Conservation (phyloP, 2,888 invertebrate species). For the Scaeva pyrastri region DNA sequence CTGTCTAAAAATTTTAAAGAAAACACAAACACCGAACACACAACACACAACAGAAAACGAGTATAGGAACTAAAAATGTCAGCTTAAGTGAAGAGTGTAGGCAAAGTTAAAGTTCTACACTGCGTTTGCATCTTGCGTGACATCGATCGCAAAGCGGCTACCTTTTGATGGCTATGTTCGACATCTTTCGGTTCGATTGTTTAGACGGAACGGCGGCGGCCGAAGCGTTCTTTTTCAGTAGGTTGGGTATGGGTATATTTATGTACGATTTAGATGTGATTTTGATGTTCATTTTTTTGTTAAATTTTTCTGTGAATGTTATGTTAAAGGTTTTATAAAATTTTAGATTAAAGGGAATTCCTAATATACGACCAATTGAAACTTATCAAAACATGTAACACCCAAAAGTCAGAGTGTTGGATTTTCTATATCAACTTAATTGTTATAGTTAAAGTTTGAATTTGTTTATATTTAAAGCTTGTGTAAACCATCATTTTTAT, state of each 20-base stretch:
- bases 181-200: conserved; percentile 66
- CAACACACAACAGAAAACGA: not conserved
- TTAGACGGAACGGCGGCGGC: conserved; percentile 19
- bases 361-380: not conserved
- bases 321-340: not conserved
- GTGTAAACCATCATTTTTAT: no score
- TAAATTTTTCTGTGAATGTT: not conserved
- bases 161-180: conserved; percentile 70
- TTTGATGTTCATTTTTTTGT: conserved; percentile 44
- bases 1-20: conserved; percentile 18
- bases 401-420: no score
- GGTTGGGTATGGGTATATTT: not conserved
- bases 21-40: conserved; percentile 1
- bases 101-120: conserved; percentile 48
- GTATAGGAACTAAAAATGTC: conserved; percentile 34
- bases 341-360: not conserved
- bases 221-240: conserved; percentile 47
- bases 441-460: no score
- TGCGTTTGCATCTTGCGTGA: conserved; percentile 67
- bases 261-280: conserved; percentile 48
- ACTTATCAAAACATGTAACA: no score
- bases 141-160: conserved; percentile 64
- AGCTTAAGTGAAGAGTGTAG: conserved; percentile 34
- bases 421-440: no score
- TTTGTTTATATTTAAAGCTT: no score